Evolutionary conservation across 2,888 invertebrate genomes (phyloP).

Genomic region (Gerris lacustris): DNA sequence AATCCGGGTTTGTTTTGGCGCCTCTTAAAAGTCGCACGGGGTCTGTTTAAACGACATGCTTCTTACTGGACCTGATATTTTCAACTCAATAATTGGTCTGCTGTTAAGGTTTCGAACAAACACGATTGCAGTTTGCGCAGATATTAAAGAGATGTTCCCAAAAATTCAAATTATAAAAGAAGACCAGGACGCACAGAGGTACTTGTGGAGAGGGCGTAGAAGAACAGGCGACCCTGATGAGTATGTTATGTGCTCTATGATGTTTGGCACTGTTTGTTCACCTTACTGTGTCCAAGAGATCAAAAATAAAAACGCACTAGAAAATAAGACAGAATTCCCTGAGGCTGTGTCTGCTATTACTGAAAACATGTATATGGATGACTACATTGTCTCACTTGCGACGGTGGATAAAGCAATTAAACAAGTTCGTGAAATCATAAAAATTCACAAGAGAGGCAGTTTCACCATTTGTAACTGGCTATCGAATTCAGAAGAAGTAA

Average conservation of each 20-base stretch:
- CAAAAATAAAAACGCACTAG: slow-evolving; percentile 1
- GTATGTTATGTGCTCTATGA: slow-evolving; percentile 4
- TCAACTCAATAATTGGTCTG: slow-evolving; percentile 33
- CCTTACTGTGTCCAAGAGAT: slow-evolving; percentile 7
- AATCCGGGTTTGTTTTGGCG: slow-evolving; percentile 13
- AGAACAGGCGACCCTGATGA: not conserved
- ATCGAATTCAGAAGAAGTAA: slow-evolving; percentile 6
- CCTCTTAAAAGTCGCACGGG: slow-evolving; percentile 5
- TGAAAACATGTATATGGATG: slow-evolving; percentile 10
- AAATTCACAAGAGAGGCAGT: slow-evolving; percentile 1
- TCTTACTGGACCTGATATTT: slow-evolving; percentile 32
- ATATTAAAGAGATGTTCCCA: slow-evolving; percentile 35
- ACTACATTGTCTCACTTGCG: not conserved
- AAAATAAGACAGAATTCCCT: not conserved
- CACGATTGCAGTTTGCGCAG: slow-evolving; percentile 33
- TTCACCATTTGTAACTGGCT: slow-evolving; percentile 6
- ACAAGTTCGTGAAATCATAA: not conserved
- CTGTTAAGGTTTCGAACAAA: slow-evolving; percentile 35
- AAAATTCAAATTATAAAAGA: slow-evolving; percentile 30
- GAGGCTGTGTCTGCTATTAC: slow-evolving; percentile 6
- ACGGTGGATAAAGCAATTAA: not conserved
- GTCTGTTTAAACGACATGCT: slow-evolving; percentile 8
- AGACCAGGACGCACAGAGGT: slow-evolving; percentile 31
- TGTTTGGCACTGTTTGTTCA: slow-evolving; percentile 8
- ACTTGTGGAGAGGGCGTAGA: slow-evolving; percentile 24